Evolutionary conservation across 2,888 invertebrate genomes (phyloP), one percentile per base, ranked within the genome.

Genomic region (Drosophila atripex): DNA sequence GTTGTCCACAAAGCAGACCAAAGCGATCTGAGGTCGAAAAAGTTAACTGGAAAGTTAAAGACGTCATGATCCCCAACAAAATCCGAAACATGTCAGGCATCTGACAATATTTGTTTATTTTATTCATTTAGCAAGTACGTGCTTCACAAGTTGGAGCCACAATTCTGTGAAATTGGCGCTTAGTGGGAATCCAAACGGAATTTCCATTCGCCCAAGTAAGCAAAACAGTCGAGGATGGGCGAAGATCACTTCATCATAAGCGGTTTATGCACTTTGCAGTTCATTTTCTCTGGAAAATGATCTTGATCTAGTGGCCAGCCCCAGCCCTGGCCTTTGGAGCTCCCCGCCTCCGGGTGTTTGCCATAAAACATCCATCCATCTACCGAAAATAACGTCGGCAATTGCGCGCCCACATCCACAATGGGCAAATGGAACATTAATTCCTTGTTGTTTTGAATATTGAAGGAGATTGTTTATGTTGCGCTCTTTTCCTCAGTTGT

Each of bases 291-390:
- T 12, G 14, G 18, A 32, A 47, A 51, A 46, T 86, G 86, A 80
- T 80, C 80, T 80, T 86, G 80, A 86, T 75, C 71, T 71, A 80
- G 69, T 73, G 70, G 39, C 25, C 6, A 7, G 25, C 7, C 6
- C 7, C 25, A 28, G 73, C 80, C 84, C 73, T 86, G 84, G 84
- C 86, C 80, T 77, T 83, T 77, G 71, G 38, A n/a, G 14, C 39
- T 38, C 28, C 39, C 28, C 61, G 9, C 25, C n/a, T 12, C 18
- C 18, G 4, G 11, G 49, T 51, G 60, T 60, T 61, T 35, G 57
- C 63, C 84, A 77, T 80, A 71, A 75, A 79, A 70, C 39, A 46
- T 11, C 39, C 39, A 46, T 11, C 39, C 39, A 41, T 41, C 51
- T 28, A 28, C 58, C 75, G 16, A 49, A 82, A 78, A 76, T 61